Conservation (phyloP, 2,797 vertebrate species). For the Hippopotamyrus pictus region DNA sequence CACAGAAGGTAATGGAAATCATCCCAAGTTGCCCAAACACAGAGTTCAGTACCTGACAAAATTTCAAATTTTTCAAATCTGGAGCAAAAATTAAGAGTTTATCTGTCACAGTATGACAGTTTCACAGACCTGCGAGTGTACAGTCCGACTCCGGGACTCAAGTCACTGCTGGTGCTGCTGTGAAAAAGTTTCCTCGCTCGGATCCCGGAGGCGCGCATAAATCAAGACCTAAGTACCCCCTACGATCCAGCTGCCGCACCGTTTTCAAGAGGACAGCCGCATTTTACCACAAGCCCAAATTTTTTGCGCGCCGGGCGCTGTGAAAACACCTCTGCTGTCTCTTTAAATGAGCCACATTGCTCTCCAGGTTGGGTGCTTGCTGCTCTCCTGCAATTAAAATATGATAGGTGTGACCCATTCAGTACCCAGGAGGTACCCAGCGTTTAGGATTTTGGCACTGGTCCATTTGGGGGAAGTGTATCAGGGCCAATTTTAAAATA, state of each 20-base stretch:
- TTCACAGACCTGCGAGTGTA: constrained; percentile 58
- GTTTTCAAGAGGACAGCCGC: constrained; percentile 62
- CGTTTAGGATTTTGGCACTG: neutral
- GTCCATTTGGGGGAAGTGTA: neutral
- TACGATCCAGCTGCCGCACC: constrained; percentile 63
- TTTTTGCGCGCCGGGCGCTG: constrained; percentile 49
- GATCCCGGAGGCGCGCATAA: constrained; percentile 65
- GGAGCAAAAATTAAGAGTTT: neutral
- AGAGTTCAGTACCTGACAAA: constrained; percentile 38
- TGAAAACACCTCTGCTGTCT: constrained; percentile 49
- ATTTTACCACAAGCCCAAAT: constrained; percentile 58
- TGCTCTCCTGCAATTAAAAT: neutral
- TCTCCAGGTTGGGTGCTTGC: neutral
- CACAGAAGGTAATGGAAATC: constrained; percentile 24
- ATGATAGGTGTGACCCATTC: neutral
- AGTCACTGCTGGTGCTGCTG: constrained; percentile 45
- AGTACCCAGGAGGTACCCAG: neutral
- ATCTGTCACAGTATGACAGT: constrained; percentile 39
- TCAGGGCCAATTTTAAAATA: neutral
- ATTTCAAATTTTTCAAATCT: constrained; percentile 26
- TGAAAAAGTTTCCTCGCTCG: constrained; percentile 41
- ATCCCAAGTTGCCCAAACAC: constrained; percentile 35
- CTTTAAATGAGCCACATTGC: constrained; percentile 38
- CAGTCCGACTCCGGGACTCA: constrained; percentile 56
- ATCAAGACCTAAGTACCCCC: constrained; percentile 69